Percentiles rank a stretch among this genome's conserved stretches.
Conservation (phyloP, 2,888 invertebrate species). For the Itoplectis maculator region DNA sequence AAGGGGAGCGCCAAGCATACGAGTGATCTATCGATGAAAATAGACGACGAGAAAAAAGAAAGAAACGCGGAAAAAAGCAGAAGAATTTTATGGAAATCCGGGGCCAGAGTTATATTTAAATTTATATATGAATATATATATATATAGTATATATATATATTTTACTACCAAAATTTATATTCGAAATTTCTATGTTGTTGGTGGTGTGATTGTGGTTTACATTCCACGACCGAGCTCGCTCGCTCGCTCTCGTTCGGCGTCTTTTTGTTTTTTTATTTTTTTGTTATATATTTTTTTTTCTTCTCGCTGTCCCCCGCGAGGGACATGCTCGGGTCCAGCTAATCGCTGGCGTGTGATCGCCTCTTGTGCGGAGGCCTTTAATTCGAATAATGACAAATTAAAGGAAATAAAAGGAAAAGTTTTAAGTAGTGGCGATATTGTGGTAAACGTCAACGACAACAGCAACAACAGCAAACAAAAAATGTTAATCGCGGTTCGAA, state of each 20-base stretch:
- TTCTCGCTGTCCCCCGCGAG: conserved; percentile 14
- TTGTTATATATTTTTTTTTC: neutral
- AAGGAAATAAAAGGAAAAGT: conserved; percentile 1
- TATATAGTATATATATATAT: conserved; percentile 81
- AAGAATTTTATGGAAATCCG: conserved; percentile 79
- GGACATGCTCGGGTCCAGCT: conserved; percentile 43
- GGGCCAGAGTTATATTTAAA: conserved; percentile 82
- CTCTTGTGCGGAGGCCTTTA: conserved; percentile 43
- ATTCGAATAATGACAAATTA: conserved; percentile 52
- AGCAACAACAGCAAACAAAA: no score
- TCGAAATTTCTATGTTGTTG: conserved; percentile 83
- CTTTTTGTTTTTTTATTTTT: neutral
- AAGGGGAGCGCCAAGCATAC: conserved; percentile 17
- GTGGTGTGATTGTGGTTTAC: conserved; percentile 82
- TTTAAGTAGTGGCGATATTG: conserved; percentile 22
- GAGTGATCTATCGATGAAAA: conserved; percentile 57
- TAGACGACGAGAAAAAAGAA: conserved; percentile 9
- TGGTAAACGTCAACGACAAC: conserved; percentile 45
- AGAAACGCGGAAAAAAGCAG: conserved; percentile 52
- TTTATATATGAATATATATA: conserved; percentile 77
- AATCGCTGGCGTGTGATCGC: conserved; percentile 56
- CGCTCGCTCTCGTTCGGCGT: conserved; percentile 44
- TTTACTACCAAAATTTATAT: conserved; percentile 84
- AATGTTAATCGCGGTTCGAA: conserved; percentile 65
- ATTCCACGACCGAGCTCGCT: conserved; percentile 80